Evolutionary conservation across 2,888 invertebrate species (phyloP).

Genomic region (Amphipoea lucens): DNA sequence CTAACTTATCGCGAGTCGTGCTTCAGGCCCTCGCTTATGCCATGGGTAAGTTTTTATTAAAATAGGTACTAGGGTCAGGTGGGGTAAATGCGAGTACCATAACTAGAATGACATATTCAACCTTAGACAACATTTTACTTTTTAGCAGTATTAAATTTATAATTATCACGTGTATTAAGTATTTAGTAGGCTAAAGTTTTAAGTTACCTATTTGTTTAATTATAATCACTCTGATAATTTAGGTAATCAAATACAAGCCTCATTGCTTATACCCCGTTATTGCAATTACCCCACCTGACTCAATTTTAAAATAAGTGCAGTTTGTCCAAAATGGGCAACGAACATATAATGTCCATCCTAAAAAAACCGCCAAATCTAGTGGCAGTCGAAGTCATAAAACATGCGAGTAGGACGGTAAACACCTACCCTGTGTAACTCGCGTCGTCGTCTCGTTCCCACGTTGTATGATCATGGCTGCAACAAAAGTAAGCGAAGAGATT

Average conservation of each 20-base stretch:
- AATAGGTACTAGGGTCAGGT: not conserved
- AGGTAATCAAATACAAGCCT: too few species aligned
- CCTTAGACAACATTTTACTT: too few species aligned
- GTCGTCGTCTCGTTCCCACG: not conserved
- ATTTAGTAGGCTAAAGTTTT: too few species aligned
- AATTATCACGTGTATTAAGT: too few species aligned
- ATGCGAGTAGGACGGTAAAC: not conserved
- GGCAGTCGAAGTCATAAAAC: not conserved
- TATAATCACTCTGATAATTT: too few species aligned
- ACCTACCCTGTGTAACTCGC: not conserved
- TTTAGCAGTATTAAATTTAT: too few species aligned
- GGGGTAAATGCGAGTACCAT: too few species aligned
- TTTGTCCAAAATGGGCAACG: not conserved
- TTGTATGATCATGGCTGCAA: not conserved
- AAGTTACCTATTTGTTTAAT: too few species aligned
- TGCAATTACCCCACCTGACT: not conserved
- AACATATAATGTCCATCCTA: not conserved
- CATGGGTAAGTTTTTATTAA: conserved; percentile 80
- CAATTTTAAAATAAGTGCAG: not conserved
- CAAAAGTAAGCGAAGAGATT: not conserved
- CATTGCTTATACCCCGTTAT: too few species aligned
- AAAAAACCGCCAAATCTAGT: not conserved
- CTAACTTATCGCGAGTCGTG: conserved; percentile 92
- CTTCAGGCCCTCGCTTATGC: conserved; percentile 91
- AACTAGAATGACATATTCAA: too few species aligned